Conservation (phyloP, 1,140 invertebrate species). For the Lordiphosa collinella region DNA sequence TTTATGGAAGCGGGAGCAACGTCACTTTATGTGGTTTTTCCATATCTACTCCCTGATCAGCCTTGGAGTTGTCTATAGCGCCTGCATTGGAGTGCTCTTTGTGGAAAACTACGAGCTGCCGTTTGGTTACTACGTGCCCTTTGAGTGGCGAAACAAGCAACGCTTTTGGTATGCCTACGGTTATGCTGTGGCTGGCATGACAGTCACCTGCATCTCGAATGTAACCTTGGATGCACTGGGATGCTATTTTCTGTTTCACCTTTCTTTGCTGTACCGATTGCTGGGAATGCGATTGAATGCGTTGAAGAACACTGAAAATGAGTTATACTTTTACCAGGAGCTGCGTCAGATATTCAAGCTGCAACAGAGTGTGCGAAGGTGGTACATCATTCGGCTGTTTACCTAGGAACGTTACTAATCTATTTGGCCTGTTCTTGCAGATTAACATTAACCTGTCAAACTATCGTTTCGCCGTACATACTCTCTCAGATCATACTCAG, state of each 20-base stretch:
- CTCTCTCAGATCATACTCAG: slow-evolving; percentile 67
- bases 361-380: slow-evolving; percentile 48
- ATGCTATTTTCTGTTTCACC: slow-evolving; percentile 66
- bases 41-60: slow-evolving; percentile 43
- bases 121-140: slow-evolving; percentile 63
- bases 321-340: slow-evolving; percentile 17
- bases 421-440: slow-evolving; percentile 19
- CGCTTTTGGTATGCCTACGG: slow-evolving; percentile 58
- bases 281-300: slow-evolving; percentile 41
- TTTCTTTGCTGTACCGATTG: slow-evolving; percentile 51
- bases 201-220: slow-evolving; percentile 58
- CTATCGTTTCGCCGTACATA: slow-evolving; percentile 53
- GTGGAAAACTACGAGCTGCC: slow-evolving; percentile 47
- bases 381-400: background rate
- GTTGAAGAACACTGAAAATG: slow-evolving; percentile 5
- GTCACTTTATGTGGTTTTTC: slow-evolving; percentile 40
- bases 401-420: background rate
- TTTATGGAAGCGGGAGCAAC: slow-evolving; percentile 42
- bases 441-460: slow-evolving; percentile 42
- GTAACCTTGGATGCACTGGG: slow-evolving; percentile 55
- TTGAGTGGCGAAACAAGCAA: slow-evolving; percentile 43
- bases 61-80: slow-evolving; percentile 45
- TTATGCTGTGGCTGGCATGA: slow-evolving; percentile 52
- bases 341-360: slow-evolving; percentile 38
- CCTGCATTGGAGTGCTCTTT: slow-evolving; percentile 47